Base-by-base conservation (phyloP, 2,797 vertebrate genomes). In the Chanos chanos region DNA sequence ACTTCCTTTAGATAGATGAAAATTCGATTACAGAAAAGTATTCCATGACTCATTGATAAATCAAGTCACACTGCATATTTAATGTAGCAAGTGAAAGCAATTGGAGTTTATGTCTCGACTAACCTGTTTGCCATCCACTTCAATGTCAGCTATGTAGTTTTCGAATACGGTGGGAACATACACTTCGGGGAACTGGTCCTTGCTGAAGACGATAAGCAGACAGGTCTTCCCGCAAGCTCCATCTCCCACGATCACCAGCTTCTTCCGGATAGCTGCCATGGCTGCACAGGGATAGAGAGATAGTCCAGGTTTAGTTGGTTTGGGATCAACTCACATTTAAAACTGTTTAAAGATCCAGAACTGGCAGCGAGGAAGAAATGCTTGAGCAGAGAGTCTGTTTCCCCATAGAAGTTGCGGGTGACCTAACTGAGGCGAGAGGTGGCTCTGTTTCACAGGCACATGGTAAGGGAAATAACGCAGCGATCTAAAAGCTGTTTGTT, bases 91-190 rank as follows among this genome's bases (percentile, higher is more conserved):
- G 1, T 4, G 12, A 12, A 15, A 2, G 9, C 12, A 58, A 12
- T 9, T 15, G 39, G 19, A 31, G 21, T 36, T 44, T 6, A 19
- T 10, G 1, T 1, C 7, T 1, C 34, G 4, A 21, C 55, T 71
- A 68, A 98, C 96, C 94, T 99, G 96, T 84, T 97, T 98, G 44
- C 93, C 78, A 0, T 98, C 96, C 8, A 99, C 96, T 85, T 99
- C 96, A 7, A 99, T 98, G 84, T 98, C 96, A 0, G 96, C 95
- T 0, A 99, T 97, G 86, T 99, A 99, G 89, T 98, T 99, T 83
- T 99, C 96, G 1, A 99, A 99, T 60, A 98, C 96, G 0, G 96
- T 99, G 15, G 96, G 96, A 49, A 99, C 94, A 0, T 99, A 99
- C 68, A 98, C 96, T 63, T 98, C 96, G 0, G 96, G 96, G 81